Conservation (phyloP, 1,140 invertebrate genomes). For the Lucilia cuprina region DNA sequence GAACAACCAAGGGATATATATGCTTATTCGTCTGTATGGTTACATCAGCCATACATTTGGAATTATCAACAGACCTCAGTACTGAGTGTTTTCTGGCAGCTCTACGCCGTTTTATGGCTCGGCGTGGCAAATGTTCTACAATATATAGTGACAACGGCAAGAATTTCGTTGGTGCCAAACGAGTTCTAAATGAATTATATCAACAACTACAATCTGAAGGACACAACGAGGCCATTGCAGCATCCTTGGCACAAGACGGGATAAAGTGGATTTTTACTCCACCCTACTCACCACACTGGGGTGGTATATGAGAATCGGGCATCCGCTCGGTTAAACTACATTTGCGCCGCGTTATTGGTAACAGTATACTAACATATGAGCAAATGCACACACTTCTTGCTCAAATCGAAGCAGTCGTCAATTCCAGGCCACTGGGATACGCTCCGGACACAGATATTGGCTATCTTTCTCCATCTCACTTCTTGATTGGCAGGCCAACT, state of each 20-base stretch:
- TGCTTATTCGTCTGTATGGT: not conserved
- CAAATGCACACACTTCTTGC: slow-evolving; percentile 45
- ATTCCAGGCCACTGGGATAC: slow-evolving; percentile 43
- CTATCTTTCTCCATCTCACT: slow-evolving; percentile 43
- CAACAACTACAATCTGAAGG: not conserved
- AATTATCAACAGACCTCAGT: not conserved
- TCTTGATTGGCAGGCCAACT: slow-evolving; percentile 39
- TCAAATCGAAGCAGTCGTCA: slow-evolving; percentile 51
- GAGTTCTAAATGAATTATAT: not conserved
- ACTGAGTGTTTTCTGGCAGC: not conserved
- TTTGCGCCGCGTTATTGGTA: slow-evolving; percentile 40
- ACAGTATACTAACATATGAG: slow-evolving; percentile 46
- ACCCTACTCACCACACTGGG: not conserved
- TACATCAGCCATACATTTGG: not conserved
- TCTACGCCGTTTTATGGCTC: not conserved
- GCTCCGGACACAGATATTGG: not conserved
- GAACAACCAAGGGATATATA: not conserved
- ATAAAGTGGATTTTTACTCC: slow-evolving; percentile 1
- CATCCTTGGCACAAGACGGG: not conserved
- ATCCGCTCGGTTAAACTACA: slow-evolving; percentile 4
- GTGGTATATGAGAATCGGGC: not conserved
- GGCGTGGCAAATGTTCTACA: not conserved
- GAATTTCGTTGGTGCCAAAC: not conserved
- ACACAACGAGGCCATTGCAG: not conserved
- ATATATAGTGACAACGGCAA: not conserved